Percentiles rank a stretch among this genome's conserved stretches.
phyloP scores from a whole-genome alignment of 30 jellyfish, hydroid and myxozoan species.

The Turritopsis rubra region DNA sequence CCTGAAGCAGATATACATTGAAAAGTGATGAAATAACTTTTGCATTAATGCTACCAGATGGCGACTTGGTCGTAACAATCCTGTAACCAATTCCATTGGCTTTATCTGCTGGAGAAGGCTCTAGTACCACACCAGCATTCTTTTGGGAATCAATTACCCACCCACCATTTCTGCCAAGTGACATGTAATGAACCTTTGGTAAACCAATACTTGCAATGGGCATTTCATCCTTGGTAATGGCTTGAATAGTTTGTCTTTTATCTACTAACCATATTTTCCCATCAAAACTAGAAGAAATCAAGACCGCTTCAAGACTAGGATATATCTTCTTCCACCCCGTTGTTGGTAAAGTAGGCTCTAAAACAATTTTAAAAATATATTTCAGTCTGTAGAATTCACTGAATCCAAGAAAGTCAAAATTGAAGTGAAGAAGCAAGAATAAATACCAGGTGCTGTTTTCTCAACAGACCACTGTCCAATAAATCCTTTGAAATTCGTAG shows the following conservation, averaged over 20 bases:
- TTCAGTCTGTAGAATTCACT: no score
- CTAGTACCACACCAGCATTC: background rate
- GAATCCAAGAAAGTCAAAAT: background rate
- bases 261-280: background rate
- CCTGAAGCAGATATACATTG: constrained; percentile 3
- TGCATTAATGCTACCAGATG: background rate
- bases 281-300: background rate
- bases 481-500: constrained; percentile 3
- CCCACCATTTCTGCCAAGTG: constrained; percentile 7
- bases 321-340: background rate
- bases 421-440: background rate
- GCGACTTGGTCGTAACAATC: background rate
- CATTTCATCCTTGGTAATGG: background rate
- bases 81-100: background rate
- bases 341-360: background rate
- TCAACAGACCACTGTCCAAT: background rate
- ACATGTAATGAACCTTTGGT: background rate
- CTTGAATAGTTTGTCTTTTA: background rate
- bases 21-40: constrained; percentile 4
- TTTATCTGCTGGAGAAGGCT: background rate
- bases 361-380: no score
- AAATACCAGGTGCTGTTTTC: background rate
- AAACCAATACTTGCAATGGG: background rate
- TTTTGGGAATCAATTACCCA: background rate
- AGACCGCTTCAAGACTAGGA: background rate